phyloP scores from a whole-genome alignment of 2,113 vertebrate genomes.

The Cyprinodon brontotheroides region DNA sequence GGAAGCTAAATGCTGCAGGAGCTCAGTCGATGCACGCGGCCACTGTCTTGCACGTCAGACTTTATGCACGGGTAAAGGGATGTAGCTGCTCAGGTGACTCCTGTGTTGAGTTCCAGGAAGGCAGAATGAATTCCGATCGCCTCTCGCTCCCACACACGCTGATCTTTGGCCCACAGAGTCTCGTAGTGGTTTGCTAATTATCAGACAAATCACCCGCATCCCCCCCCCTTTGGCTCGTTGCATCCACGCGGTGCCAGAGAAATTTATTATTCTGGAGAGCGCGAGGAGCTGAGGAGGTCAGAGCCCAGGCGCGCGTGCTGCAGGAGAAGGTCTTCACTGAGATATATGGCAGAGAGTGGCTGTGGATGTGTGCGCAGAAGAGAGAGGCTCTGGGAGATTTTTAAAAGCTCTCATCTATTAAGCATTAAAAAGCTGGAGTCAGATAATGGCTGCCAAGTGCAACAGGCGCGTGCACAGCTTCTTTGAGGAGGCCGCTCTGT shows the following conservation, averaged over 20 bases:
- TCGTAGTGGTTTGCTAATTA: constrained; percentile 77
- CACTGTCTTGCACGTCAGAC: background rate
- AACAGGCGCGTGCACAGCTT: background rate
- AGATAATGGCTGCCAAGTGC: constrained; percentile 49
- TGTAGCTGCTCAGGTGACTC: background rate
- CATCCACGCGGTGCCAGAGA: constrained; percentile 38
- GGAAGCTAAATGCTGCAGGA: background rate
- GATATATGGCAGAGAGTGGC: constrained; percentile 67
- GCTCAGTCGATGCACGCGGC: background rate
- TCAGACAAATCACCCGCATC: constrained; percentile 74
- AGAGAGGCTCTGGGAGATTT: constrained; percentile 25
- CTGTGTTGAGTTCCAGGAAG: background rate
- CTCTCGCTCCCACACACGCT: background rate
- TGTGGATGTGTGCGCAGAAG: constrained; percentile 6
- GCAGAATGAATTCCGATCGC: background rate
- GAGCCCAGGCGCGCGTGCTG: constrained; percentile 60
- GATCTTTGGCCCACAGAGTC: constrained; percentile 50
- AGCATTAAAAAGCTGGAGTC: constrained; percentile 61
- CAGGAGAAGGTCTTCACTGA: constrained; percentile 69
- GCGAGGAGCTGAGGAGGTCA: constrained; percentile 74
- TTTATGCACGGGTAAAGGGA: background rate
- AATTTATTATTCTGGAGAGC: constrained; percentile 77
- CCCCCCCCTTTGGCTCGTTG: constrained; percentile 28
- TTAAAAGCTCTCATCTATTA: constrained; percentile 71
- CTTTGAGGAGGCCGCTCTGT: background rate